Conservation (phyloP, 2,888 invertebrate genomes). For the Blastobasis lacticolella region DNA sequence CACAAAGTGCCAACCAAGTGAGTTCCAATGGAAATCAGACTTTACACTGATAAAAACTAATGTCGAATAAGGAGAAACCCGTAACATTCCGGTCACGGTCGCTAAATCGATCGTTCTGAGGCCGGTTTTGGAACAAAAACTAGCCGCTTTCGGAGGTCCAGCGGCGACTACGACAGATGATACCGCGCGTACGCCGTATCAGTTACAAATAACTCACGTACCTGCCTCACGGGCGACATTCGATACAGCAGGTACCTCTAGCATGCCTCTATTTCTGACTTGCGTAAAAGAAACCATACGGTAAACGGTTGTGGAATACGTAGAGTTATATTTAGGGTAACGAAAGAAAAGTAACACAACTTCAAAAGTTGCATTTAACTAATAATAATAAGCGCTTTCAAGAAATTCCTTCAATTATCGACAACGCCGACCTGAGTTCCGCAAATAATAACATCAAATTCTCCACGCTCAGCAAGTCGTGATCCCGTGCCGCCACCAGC, state of each 20-base stretch:
- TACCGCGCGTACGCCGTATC: constrained; percentile 18
- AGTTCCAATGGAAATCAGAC: not conserved
- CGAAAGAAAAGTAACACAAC: too few relatives aligned
- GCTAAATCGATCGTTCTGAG: constrained; percentile 27
- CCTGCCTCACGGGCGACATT: not conserved
- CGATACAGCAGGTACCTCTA: too few relatives aligned
- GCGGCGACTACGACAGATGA: constrained; percentile 16
- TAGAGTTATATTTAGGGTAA: too few relatives aligned
- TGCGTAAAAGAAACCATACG: too few relatives aligned
- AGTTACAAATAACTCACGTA: constrained; percentile 23
- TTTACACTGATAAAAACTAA: not conserved
- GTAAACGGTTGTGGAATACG: too few relatives aligned
- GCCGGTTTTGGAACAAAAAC: constrained; percentile 38
- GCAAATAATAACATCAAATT: constrained; percentile 34
- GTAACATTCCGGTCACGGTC: constrained; percentile 34
- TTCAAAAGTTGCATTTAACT: too few relatives aligned
- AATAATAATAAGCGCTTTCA: too few relatives aligned
- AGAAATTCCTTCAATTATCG: not conserved
- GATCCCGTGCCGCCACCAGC: not conserved
- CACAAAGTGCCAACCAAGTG: too few relatives aligned
- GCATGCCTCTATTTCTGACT: too few relatives aligned
- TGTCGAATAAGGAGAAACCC: constrained; percentile 7
- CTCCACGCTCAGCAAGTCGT: constrained; percentile 23
- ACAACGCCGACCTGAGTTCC: constrained; percentile 13
- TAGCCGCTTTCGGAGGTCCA: constrained; percentile 19